phyloP scores from a whole-genome alignment of 92 coral and sea anemone genomes.

The Phenganax subtilis region DNA sequence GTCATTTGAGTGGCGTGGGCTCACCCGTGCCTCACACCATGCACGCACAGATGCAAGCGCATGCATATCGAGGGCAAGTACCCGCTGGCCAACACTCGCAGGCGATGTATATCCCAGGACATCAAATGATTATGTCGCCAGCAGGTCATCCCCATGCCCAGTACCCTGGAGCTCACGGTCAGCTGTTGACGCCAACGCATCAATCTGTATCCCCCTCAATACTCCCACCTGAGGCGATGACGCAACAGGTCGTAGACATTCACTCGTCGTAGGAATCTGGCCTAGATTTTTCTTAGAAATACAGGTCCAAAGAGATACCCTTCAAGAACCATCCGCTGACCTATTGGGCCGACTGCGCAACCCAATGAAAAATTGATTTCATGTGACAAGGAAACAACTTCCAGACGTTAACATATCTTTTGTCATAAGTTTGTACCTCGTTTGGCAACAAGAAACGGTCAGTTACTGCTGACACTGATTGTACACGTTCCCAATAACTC shows the following conservation, averaged over 20 bases:
- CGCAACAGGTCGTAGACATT: constrained; percentile 98
- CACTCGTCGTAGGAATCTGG: constrained; percentile 56
- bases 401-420: not conserved
- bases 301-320: not conserved
- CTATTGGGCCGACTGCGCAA: not conserved
- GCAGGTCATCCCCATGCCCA: constrained; percentile 99
- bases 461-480: too few species aligned
- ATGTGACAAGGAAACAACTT: too few species aligned
- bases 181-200: constrained; percentile 86
- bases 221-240: constrained; percentile 90
- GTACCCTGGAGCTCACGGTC: constrained; percentile 70
- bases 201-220: constrained; percentile 92
- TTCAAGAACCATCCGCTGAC: constrained; percentile 3
- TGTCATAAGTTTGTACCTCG: not conserved
- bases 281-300: not conserved
- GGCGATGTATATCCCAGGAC: constrained; percentile 99
- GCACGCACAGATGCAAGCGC: constrained; percentile 95
- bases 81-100: constrained; percentile 89
- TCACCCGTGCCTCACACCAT: constrained; percentile 79
- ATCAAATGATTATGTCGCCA: constrained; percentile 99
- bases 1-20: constrained; percentile 51
- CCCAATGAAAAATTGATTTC: not conserved
- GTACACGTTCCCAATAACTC: too few species aligned
- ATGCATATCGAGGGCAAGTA: constrained; percentile 93
- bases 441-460: not conserved